Base-by-base conservation (phyloP, 2,888 invertebrate species). In the Aspidiotus destructor region DNA sequence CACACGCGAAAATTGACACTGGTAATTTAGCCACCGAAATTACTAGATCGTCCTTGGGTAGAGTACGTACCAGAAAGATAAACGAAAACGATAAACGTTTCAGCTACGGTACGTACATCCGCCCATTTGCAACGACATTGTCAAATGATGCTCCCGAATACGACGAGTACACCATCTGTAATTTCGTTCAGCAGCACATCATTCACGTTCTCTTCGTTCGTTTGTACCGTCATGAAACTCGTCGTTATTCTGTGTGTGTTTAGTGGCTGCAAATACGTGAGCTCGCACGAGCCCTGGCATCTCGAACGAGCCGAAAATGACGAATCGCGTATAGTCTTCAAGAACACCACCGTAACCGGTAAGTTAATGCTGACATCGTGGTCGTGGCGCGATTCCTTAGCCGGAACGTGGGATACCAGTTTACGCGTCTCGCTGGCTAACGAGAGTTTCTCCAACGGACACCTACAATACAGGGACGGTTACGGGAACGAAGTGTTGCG, bases 321-420 rank as follows among this genome's bases (percentile, higher is more conserved):
- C 17, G 52, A 60, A n/a, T 41, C 65, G 8, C 13, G 52, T 13
- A 60, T 63, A 9, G 60, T 71, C 28, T 71, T 71, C 42, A 58
- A 54, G 54, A 71, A 71, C 42, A 70, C 70, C 48, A 70, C 71
- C 1, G 62, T 71, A 7, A 62, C 67, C 15, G 69, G 67, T n/a
- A 60, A 62, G 28, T 63, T 62, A 48, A 71, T 63, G 67, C 13
- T 67, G 65, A 55, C 57, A 15, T 62, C 65, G 9, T 71, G 71
- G 71, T 53, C 62, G 2, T 71, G 71, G 71, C 65, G n/a, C 44
- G 71, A 71, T 44, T 68, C 70, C 41, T 48, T 62, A 16, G 52
- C 53, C 7, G 70, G 71, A 2, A 42, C 67, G 10, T 71, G 71
- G 71, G 71, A 71, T 16, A 69, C 70, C n/a, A 67, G 71, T 57